A percentile compares a stretch with the other conserved stretches of the same genome.
Evolutionary conservation across 53 echinoderm and acorn worm species (phyloP).

Genomic region (Holothuria leucospilota): DNA sequence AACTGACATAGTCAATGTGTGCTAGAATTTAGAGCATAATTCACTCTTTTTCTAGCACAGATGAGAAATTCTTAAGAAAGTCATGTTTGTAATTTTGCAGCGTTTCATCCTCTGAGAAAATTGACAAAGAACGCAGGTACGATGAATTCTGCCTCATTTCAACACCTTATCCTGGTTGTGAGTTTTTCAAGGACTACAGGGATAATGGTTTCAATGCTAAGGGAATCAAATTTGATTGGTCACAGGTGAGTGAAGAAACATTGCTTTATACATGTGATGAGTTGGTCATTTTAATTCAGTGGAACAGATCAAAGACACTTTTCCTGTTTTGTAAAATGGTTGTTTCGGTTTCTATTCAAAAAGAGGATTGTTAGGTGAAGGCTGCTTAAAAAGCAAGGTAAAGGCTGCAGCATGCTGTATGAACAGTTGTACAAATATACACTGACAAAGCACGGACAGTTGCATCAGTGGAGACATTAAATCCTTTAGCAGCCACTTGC

Average conservation of each 20-base stretch:
- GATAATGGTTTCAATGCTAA: constrained; percentile 94
- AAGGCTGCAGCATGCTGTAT: no score
- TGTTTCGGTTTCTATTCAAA: not conserved
- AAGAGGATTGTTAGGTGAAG: no score
- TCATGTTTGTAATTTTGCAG: constrained; percentile 33
- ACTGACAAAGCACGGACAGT: no score
- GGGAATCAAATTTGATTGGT: constrained; percentile 90
- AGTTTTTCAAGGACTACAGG: constrained; percentile 97
- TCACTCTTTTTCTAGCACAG: no score
- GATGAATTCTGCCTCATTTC: constrained; percentile 90
- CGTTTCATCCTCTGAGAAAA: constrained; percentile 97
- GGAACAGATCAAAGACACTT: not conserved
- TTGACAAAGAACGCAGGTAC: constrained; percentile 92
- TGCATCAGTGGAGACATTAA: no score
- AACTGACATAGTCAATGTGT: no score
- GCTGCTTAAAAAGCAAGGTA: no score
- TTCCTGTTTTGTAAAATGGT: not conserved
- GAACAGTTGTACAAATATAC: no score
- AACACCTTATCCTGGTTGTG: constrained; percentile 95
- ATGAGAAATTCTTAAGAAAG: no score
- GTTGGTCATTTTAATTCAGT: not conserved
- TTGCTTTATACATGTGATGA: not conserved
- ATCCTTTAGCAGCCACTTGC: no score
- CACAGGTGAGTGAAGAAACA: constrained; percentile 67
- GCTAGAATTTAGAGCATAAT: no score